Percentiles rank a stretch among this genome's conserved stretches.
Conservation (phyloP, 1,140 invertebrate species). For the Caenorhabditis latens region DNA sequence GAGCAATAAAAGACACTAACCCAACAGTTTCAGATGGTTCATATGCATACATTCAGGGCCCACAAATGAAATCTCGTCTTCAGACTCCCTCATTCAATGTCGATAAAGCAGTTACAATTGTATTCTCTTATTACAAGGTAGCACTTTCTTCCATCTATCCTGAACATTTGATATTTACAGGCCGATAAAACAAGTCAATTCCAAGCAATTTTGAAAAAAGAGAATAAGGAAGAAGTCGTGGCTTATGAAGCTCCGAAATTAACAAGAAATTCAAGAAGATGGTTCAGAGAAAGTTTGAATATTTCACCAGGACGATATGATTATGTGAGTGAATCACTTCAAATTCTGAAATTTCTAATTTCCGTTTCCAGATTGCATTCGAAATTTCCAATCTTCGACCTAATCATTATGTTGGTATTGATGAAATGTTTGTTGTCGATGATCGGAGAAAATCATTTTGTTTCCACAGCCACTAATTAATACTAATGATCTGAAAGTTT, state of each 20-base stretch:
- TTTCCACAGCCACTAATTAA: not conserved
- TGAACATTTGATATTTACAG: slow-evolving; percentile 27
- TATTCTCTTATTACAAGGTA: slow-evolving; percentile 72
- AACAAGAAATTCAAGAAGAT: slow-evolving; percentile 66
- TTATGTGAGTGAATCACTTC: slow-evolving; percentile 58
- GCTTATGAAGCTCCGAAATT: slow-evolving; percentile 67
- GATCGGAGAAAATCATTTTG: slow-evolving; percentile 55
- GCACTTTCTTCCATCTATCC: not conserved
- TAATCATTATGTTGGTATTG: slow-evolving; percentile 69
- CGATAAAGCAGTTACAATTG: slow-evolving; percentile 67
- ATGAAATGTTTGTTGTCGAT: slow-evolving; percentile 70
- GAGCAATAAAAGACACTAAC: not conserved
- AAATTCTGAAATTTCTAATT: not conserved
- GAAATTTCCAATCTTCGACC: slow-evolving; percentile 69
- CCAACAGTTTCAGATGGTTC: slow-evolving; percentile 60
- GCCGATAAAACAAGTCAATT: slow-evolving; percentile 60
- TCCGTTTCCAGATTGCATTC: slow-evolving; percentile 69
- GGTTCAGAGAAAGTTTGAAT: slow-evolving; percentile 70
- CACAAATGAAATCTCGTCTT: slow-evolving; percentile 62
- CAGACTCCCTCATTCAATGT: slow-evolving; percentile 68
- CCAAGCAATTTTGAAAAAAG: slow-evolving; percentile 64
- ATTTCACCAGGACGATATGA: slow-evolving; percentile 66
- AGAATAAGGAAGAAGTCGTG: slow-evolving; percentile 63
- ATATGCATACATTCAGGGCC: slow-evolving; percentile 68
- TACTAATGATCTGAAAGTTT: too few relatives aligned